Conservation (phyloP, 2,888 invertebrate genomes). For the Scaptomyza parva region DNA sequence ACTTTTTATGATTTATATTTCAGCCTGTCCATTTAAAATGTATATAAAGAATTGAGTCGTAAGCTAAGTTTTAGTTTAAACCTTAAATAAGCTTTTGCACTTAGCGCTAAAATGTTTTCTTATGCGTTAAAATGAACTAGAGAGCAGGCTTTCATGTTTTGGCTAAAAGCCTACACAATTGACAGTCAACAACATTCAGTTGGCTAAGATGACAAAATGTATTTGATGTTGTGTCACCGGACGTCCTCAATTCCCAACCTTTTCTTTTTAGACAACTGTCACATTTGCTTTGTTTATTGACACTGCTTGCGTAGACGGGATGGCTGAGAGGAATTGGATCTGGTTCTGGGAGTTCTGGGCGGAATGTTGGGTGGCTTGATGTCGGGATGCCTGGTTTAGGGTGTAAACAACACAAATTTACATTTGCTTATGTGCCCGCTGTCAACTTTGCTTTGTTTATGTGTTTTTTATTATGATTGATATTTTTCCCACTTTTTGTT, state of each 20-base stretch:
- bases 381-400: not conserved
- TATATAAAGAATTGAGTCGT: too few relatives aligned
- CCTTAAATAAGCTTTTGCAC: constrained; percentile 6
- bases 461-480: constrained; percentile 73
- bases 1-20: too few relatives aligned
- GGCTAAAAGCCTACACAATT: constrained; percentile 53
- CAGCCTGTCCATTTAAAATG: too few relatives aligned
- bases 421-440: constrained; percentile 64
- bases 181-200: constrained; percentile 46
- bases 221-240: constrained; percentile 60
- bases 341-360: not conserved
- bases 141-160: constrained; percentile 26
- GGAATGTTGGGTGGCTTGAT: constrained; percentile 6
- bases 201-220: constrained; percentile 60
- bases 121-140: constrained; percentile 22
- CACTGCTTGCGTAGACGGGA: constrained; percentile 18
- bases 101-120: constrained; percentile 11
- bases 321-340: not conserved
- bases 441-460: constrained; percentile 68
- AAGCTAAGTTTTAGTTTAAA: constrained; percentile 3
- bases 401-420: constrained; percentile 55
- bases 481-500: constrained; percentile 54
- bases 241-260: constrained; percentile 24
- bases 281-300: constrained; percentile 61
- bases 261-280: constrained; percentile 54